These are phyloP conservation scores for Tylochromis polylepis DNA, from an alignment of 2,113 vertebrate genomes.

Conservation along the genomic window DNA sequence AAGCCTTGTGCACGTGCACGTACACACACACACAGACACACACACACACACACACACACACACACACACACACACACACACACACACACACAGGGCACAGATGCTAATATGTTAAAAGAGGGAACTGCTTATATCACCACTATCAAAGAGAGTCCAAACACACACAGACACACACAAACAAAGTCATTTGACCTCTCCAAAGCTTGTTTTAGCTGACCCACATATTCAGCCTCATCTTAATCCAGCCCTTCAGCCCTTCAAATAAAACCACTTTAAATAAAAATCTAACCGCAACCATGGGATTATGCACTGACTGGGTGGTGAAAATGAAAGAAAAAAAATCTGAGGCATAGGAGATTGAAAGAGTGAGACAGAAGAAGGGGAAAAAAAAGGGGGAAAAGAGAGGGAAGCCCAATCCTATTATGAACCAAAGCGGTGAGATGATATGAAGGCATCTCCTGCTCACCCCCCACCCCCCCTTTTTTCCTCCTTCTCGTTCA, in stretches of 20 bases:
- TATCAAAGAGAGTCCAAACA: conserved; percentile 31
- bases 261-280: conserved; percentile 36
- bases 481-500: not conserved
- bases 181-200: conserved; percentile 34
- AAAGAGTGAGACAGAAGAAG: conserved; percentile 29
- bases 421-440: conserved; percentile 63
- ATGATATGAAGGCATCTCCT: conserved; percentile 60
- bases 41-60: not conserved
- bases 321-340: conserved; percentile 20
- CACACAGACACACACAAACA: not conserved
- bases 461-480: not conserved
- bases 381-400: not conserved
- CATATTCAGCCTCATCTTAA: conserved; percentile 40
- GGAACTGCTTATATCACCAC: conserved; percentile 12
- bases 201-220: conserved; percentile 52
- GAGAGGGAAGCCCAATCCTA: conserved; percentile 56
- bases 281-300: conserved; percentile 20
- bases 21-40: not conserved
- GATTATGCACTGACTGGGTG: conserved; percentile 44
- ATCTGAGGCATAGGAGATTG: not conserved
- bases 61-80: not conserved
- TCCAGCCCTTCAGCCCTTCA: conserved; percentile 42
- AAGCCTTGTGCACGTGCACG: not conserved
- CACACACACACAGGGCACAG: conserved; percentile 20
- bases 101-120: conserved; percentile 44